These are phyloP conservation scores for Fulmarus glacialis DNA, from an alignment of 2,113 vertebrate genomes.

Conservation along the genomic window DNA sequence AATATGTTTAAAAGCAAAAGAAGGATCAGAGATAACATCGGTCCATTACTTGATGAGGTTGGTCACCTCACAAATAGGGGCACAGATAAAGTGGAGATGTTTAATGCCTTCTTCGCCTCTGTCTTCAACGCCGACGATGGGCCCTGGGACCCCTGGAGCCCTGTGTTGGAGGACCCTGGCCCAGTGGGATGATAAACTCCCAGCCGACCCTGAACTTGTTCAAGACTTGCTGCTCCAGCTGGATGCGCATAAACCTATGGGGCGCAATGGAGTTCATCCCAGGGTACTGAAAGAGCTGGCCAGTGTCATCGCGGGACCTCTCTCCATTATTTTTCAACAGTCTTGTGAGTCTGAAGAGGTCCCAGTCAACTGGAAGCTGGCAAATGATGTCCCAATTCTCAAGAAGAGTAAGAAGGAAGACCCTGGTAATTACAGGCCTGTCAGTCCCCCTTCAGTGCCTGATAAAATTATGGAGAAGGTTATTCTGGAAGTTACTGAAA, in stretches of 20 bases:
- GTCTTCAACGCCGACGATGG: neutral
- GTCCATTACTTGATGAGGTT: neutral
- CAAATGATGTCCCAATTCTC: neutral
- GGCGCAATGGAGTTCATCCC: neutral
- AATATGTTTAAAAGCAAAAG: neutral
- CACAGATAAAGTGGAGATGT: rapidly evolving
- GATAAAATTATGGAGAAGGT: neutral
- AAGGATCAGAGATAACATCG: neutral
- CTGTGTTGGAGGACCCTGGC: too few relatives aligned
- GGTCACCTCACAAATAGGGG: neutral
- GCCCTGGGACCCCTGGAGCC: too few relatives aligned
- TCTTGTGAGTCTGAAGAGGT: neutral
- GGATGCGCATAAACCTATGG: too few relatives aligned
- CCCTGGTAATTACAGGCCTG: neutral
- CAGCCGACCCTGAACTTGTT: neutral
- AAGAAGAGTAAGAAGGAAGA: neutral
- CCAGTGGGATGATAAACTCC: neutral
- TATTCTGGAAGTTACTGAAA: neutral
- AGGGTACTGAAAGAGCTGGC: neutral
- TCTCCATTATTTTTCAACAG: neutral
- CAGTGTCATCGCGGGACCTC: rapidly evolving
- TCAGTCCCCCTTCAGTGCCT: neutral
- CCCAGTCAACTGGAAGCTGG: neutral
- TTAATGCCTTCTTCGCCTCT: neutral
- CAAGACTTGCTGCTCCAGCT: neutral